phyloP scores from a whole-genome alignment of 2,888 invertebrate species.

The Morpho achilles region DNA sequence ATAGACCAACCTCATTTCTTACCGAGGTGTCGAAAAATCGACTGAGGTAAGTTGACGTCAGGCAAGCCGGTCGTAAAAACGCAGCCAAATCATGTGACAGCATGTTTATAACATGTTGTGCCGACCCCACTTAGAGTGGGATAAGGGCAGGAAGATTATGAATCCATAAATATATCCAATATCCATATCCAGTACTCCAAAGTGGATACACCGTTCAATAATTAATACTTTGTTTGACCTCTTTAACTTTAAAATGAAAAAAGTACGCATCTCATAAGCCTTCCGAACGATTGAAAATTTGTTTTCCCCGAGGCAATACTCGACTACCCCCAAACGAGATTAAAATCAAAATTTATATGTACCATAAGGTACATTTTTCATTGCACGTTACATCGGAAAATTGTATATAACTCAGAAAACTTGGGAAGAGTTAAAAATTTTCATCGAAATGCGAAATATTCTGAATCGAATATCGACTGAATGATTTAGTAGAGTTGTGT shows the following conservation, averaged over 20 bases:
- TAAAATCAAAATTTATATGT: conserved; percentile 9
- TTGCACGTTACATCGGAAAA: conserved; percentile 20
- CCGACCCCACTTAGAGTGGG: too few relatives aligned
- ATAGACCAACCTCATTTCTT: too few relatives aligned
- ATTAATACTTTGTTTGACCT: neutral
- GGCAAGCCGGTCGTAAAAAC: too few relatives aligned
- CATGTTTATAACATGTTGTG: too few relatives aligned
- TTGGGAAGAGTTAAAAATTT: conserved; percentile 56
- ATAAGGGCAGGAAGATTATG: too few relatives aligned
- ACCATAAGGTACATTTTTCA: conserved; percentile 12
- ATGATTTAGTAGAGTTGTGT: conserved; percentile 47
- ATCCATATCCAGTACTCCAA: too few relatives aligned
- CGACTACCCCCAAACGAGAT: conserved; percentile 5
- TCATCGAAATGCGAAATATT: conserved; percentile 58
- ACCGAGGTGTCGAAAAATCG: too few relatives aligned
- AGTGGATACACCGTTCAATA: too few relatives aligned
- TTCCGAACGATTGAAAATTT: conserved; percentile 23
- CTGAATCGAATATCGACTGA: conserved; percentile 32
- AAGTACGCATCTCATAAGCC: conserved; percentile 26
- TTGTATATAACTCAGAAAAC: conserved; percentile 49
- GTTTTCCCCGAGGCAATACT: conserved; percentile 19
- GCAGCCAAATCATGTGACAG: too few relatives aligned
- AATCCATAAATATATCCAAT: too few relatives aligned
- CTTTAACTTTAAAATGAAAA: conserved; percentile 31
- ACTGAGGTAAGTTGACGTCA: too few relatives aligned